Evolutionary conservation across 2,888 invertebrate genomes (phyloP).

Genomic region (Rotaria socialis): DNA sequence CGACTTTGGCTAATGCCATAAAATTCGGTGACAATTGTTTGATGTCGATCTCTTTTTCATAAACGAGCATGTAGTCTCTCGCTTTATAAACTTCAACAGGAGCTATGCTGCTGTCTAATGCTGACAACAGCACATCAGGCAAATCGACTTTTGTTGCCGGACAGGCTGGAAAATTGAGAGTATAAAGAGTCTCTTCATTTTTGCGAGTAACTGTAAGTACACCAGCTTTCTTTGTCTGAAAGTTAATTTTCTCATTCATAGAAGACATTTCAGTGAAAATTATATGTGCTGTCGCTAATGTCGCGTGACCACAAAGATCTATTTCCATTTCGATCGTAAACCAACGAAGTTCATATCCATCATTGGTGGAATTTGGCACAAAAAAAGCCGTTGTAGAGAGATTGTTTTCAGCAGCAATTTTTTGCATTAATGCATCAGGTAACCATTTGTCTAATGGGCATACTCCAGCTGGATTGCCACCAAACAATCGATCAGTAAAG

Average conservation of each 20-base stretch:
- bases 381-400: constrained; percentile 64
- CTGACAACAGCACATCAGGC: neutral
- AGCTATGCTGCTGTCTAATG: neutral
- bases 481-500: constrained; percentile 61
- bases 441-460: constrained; percentile 54
- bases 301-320: constrained; percentile 64
- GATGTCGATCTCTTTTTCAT: too few relatives aligned
- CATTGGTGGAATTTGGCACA: constrained; percentile 51
- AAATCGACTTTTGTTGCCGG: neutral
- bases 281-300: constrained; percentile 62
- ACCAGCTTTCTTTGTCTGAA: constrained; percentile 2
- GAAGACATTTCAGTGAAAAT: constrained; percentile 53
- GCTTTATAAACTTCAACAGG: constrained; percentile 7
- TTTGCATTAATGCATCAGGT: constrained; percentile 59
- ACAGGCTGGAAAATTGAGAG: constrained; percentile 20
- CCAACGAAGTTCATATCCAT: constrained; percentile 62
- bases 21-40: neutral
- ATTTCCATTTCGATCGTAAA: constrained; percentile 64
- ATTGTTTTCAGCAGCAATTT: constrained; percentile 63
- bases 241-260: neutral
- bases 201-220: neutral
- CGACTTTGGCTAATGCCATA: neutral
- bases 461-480: constrained; percentile 64
- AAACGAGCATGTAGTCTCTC: neutral
- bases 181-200: neutral